A percentile compares a stretch with the other conserved stretches of the same genome.
Evolutionary conservation across 2,113 vertebrate genomes (phyloP).

Genomic region (Spermophilus dauricus): DNA sequence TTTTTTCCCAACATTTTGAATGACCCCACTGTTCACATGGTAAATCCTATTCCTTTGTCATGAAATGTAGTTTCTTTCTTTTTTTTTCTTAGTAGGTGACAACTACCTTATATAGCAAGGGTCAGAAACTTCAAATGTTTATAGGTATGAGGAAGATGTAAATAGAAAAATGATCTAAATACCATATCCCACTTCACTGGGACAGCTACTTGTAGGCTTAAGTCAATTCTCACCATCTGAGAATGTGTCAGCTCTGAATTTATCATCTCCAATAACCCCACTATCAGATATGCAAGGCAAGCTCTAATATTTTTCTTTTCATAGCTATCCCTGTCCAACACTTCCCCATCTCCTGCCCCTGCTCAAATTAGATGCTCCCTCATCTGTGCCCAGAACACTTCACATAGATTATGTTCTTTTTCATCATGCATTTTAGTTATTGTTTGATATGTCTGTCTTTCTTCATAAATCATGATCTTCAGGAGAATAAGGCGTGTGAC

Average conservation of each 20-base stretch:
- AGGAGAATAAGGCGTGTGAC: not conserved
- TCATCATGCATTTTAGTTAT: not conserved
- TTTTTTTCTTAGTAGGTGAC: not conserved
- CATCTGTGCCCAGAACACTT: not conserved
- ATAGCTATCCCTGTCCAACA: not conserved
- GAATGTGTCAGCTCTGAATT: not conserved
- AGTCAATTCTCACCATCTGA: not conserved
- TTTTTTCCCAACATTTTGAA: not conserved
- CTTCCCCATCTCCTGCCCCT: not conserved
- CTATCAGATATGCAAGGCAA: not conserved
- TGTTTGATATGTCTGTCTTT: not conserved
- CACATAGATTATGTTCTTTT: not conserved
- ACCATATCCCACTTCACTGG: not conserved
- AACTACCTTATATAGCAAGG: not conserved
- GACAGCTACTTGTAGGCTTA: not conserved
- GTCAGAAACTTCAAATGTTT: not conserved
- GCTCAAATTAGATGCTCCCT: not conserved
- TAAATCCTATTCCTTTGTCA: not conserved
- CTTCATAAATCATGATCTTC: not conserved
- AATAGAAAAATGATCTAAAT: not conserved
- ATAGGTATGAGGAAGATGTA: not conserved
- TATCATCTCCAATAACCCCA: not conserved
- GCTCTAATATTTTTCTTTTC: not conserved
- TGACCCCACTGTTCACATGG: not conserved
- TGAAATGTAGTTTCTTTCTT: not conserved